A percentile compares a stretch with the other conserved stretches of the same genome.
These are phyloP conservation scores for Cyrtorhinus lividipennis DNA, from an alignment of 1,140 invertebrate genomes.

Conservation along the genomic window DNA sequence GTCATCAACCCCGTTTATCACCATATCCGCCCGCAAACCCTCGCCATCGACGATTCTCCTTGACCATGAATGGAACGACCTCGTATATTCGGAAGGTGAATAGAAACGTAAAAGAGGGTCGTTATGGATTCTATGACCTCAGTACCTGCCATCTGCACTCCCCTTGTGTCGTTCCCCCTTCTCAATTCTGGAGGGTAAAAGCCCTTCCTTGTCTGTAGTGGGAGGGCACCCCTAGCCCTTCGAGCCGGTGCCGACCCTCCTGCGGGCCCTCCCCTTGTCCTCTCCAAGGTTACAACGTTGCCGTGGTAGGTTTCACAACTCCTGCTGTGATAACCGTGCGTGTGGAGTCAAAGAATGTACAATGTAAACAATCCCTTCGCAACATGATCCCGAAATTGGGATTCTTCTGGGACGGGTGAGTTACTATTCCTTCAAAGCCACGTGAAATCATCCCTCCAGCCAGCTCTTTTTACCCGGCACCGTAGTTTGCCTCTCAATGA, in stretches of 20 bases:
- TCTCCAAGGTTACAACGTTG: background rate
- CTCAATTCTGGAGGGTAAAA: background rate
- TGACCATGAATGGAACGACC: background rate
- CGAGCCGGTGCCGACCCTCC: background rate
- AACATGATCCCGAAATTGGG: slow-evolving; percentile 2
- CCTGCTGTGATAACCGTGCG: background rate
- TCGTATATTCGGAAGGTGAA: background rate
- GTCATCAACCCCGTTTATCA: too few species aligned
- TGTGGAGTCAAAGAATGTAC: background rate
- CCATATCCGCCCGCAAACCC: background rate
- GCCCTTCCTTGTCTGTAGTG: slow-evolving; percentile 4
- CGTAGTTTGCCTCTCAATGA: too few species aligned
- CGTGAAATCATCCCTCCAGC: too few species aligned
- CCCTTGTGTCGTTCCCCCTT: background rate
- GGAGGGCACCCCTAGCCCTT: background rate
- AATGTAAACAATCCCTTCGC: background rate
- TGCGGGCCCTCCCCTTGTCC: background rate
- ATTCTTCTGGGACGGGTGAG: slow-evolving; percentile 2
- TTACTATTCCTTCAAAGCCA: background rate
- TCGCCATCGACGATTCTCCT: background rate
- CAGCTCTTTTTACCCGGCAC: too few species aligned
- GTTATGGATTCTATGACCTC: background rate
- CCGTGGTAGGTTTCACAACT: background rate
- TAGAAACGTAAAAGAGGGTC: background rate
- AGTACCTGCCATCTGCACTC: background rate